Conservation (phyloP, 2,113 vertebrate species). For the Aramus guarauna region DNA sequence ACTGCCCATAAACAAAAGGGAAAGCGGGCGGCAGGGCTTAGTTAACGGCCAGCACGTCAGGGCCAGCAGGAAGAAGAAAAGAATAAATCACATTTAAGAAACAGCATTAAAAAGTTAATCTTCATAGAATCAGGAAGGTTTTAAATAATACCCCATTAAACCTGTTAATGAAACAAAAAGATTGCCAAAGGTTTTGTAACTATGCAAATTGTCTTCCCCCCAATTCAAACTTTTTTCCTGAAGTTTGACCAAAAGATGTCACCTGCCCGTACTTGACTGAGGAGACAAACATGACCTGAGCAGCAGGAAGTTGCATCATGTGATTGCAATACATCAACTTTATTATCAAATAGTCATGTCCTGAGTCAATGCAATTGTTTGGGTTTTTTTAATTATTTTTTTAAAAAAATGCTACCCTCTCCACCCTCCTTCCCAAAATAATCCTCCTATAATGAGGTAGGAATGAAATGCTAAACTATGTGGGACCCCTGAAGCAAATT, state of each 20-base stretch:
- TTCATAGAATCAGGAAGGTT: background rate
- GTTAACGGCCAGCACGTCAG: background rate
- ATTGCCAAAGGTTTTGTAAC: background rate
- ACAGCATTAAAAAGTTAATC: background rate
- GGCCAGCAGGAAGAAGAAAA: background rate
- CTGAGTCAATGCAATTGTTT: slow-evolving; percentile 32
- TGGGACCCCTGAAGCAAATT: background rate
- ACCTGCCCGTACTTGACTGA: background rate
- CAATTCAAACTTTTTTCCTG: background rate
- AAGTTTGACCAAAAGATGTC: slow-evolving; percentile 33
- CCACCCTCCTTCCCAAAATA: background rate
- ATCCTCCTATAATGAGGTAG: background rate
- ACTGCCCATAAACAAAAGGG: slow-evolving; percentile 64
- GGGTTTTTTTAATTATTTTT: background rate
- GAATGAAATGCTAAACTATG: background rate
- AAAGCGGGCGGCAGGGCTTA: background rate
- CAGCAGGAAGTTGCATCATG: slow-evolving; percentile 57
- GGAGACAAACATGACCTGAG: slow-evolving; percentile 21
- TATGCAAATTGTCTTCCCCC: background rate
- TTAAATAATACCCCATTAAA: background rate
- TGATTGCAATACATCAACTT: slow-evolving; percentile 26
- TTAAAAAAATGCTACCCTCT: background rate
- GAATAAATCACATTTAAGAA: background rate
- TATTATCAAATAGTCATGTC: slow-evolving; percentile 41
- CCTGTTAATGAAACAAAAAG: background rate